Conservation (phyloP, 2,797 vertebrate genomes). For the Sitta carolinensis region DNA sequence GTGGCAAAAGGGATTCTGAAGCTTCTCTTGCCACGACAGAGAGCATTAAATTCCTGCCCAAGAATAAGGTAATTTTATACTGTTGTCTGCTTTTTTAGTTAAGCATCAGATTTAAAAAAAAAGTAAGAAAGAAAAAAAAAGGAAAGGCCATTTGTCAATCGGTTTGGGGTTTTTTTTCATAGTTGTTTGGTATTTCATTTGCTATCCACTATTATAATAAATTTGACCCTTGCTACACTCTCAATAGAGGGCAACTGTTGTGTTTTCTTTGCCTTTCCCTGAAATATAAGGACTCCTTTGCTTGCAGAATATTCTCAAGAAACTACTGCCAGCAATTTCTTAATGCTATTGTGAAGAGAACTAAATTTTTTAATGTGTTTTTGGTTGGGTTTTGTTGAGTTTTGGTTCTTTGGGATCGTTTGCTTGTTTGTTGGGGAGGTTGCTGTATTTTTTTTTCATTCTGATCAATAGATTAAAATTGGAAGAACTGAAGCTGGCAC, state of each 20-base stretch:
- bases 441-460: neutral
- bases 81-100: neutral
- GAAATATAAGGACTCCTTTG: neutral
- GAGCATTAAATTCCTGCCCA: neutral
- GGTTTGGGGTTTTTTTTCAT: neutral
- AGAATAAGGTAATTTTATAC: neutral
- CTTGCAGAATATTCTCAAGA: slow-evolving; percentile 7
- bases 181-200: neutral
- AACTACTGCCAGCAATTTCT: neutral
- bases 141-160: neutral
- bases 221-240: neutral
- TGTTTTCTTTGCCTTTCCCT: neutral
- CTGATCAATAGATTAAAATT: neutral
- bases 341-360: neutral
- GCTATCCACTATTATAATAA: neutral
- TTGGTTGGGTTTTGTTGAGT: neutral
- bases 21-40: neutral
- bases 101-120: neutral
- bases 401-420: fast-evolving
- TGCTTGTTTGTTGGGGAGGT: neutral
- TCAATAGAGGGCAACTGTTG: neutral
- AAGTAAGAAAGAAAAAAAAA: neutral
- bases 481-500: neutral
- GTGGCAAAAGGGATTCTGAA: neutral
- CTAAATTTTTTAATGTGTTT: neutral